A percentile compares a stretch with the other conserved stretches of the same genome.
Evolutionary conservation across 1,140 invertebrate species (phyloP).

Genomic region (Zaprionus taronus): DNA sequence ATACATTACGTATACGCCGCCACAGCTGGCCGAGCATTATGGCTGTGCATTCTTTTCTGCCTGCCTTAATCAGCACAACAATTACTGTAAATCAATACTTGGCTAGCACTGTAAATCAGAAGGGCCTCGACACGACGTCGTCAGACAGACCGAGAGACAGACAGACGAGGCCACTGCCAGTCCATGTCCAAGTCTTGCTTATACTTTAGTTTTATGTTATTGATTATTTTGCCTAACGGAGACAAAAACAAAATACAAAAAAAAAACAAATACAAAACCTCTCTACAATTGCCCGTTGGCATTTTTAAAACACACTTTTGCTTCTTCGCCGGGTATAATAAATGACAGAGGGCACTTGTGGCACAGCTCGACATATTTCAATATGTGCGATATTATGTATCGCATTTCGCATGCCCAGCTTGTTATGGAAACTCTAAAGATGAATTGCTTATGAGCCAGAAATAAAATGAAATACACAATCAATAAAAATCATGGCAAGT

Average conservation of each 20-base stretch:
- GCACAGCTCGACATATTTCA: not conserved
- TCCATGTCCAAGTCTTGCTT: conserved; percentile 32
- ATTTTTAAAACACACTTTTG: conserved; percentile 25
- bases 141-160: no score
- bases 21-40: conserved; percentile 28
- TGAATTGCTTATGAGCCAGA: not conserved
- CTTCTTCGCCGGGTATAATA: conserved; percentile 10
- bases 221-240: conserved; percentile 51
- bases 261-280: not conserved
- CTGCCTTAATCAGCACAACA: conserved; percentile 56
- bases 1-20: conserved; percentile 2
- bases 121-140: conserved; percentile 33
- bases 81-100: conserved; percentile 73
- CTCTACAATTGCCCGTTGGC: conserved; percentile 46
- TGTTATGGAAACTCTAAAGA: not conserved
- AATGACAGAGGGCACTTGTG: conserved; percentile 12
- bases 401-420: not conserved
- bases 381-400: not conserved
- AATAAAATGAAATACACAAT: not conserved
- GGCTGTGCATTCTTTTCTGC: conserved; percentile 18
- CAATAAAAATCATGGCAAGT: not conserved
- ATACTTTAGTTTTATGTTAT: conserved; percentile 67
- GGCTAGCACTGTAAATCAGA: conserved; percentile 50
- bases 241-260: conserved; percentile 12
- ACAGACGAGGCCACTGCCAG: conserved; percentile 3